Conservation (phyloP, 2,113 vertebrate species). For the Jacana jacana region DNA sequence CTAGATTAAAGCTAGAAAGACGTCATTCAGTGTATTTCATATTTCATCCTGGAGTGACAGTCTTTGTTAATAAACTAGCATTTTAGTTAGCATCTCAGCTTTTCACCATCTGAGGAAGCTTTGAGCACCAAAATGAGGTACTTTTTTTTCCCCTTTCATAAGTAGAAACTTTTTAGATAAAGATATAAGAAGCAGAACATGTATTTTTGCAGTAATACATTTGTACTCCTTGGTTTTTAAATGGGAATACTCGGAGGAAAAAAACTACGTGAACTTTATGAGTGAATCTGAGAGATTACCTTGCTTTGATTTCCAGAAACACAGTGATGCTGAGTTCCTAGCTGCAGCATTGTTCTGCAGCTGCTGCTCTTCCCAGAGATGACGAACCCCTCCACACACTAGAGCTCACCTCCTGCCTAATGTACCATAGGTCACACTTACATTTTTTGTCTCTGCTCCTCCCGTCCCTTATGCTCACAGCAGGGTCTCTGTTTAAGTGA, state of each 20-base stretch:
- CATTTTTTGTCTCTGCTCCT: not conserved
- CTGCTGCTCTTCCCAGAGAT: not conserved
- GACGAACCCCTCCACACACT: not conserved
- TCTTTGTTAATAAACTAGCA: not conserved
- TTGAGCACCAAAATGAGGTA: not conserved
- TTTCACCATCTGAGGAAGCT: not conserved
- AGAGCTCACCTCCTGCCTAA: not conserved
- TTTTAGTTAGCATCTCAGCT: not conserved
- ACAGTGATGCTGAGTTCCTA: not conserved
- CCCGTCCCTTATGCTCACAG: not conserved
- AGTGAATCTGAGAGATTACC: not conserved
- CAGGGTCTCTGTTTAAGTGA: not conserved
- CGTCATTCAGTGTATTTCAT: not conserved
- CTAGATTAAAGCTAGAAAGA: not conserved
- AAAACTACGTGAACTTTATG: not conserved
- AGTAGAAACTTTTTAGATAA: not conserved
- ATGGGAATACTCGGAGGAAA: not conserved
- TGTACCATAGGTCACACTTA: not conserved
- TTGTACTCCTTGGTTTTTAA: not conserved
- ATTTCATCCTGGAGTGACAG: not conserved
- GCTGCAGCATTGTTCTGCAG: not conserved
- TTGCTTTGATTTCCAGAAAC: not conserved
- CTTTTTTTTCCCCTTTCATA: not conserved
- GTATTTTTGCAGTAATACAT: not conserved
- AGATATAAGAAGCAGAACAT: not conserved